A percentile compares a stretch with the other conserved stretches of the same genome.
phyloP scores from a whole-genome alignment of 2,888 invertebrate species.

The Suillia variegata region DNA sequence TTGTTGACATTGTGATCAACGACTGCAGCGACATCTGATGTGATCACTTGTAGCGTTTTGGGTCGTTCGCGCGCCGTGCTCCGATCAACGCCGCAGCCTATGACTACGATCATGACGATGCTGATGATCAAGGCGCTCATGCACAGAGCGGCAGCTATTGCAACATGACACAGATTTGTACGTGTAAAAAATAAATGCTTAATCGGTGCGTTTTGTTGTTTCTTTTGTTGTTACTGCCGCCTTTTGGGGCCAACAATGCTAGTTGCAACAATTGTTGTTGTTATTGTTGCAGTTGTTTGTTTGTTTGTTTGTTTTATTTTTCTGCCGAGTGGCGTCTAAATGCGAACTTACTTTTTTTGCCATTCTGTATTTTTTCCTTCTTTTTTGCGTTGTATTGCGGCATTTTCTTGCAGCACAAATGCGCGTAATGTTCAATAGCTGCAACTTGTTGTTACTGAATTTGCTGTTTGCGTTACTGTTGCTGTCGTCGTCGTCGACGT shows the following conservation, averaged over 20 bases:
- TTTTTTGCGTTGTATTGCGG: slow-evolving; percentile 7
- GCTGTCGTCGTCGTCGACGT: neutral
- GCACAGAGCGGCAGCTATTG: neutral
- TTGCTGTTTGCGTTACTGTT: neutral
- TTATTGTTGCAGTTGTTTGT: neutral
- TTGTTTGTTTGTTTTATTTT: neutral
- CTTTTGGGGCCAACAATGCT: slow-evolving; percentile 2
- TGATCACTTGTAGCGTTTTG: slow-evolving; percentile 33
- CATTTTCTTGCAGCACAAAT: slow-evolving; percentile 15
- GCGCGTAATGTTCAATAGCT: neutral
- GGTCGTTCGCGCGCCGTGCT: neutral
- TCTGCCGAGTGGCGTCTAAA: neutral
- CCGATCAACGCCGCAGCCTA: too few relatives aligned
- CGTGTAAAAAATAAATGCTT: neutral
- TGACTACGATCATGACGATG: too few relatives aligned
- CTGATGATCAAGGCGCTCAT: too few relatives aligned
- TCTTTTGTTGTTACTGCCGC: too few relatives aligned
- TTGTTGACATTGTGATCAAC: slow-evolving; percentile 14
- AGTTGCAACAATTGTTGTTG: neutral
- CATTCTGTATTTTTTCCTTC: neutral
- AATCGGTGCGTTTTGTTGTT: neutral
- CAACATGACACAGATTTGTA: slow-evolving; percentile 1
- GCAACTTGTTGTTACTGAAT: neutral
- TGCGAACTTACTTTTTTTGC: neutral
- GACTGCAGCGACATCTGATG: slow-evolving; percentile 19